Evolutionary conservation across 2,797 vertebrate species (phyloP), one percentile per base, ranked within the genome.

Genomic region (Cygnus olor): DNA sequence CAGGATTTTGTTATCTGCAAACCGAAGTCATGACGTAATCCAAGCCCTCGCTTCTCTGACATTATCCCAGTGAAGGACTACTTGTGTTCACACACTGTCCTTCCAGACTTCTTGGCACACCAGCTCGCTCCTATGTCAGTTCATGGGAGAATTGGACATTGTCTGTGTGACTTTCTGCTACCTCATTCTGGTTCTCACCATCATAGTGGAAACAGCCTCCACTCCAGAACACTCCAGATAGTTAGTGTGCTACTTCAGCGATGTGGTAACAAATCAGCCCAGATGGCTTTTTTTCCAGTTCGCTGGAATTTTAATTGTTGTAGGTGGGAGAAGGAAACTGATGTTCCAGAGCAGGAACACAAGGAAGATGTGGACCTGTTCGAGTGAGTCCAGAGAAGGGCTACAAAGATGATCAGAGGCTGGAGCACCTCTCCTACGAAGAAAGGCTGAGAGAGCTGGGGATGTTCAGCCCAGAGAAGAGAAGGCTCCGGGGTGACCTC

Each of bases 181-280:
- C 30, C 70, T 47, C 19, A 3, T 56, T 45, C 47, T 28, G 36
- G 21, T n/a, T 81, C 63, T 57, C 72, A 44, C 27, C 76, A 85
- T 45, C 58, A 30, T 32, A n/a, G 40, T 0, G 0, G 4, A 53
- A 27, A 38, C 2, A 9, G 40, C 22, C 32, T 81, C 58, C 66
- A 45, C 25, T 51, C 47, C 36, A 64, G 66, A 54, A 2, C 65
- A 54, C 60, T 57, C 34, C 14, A 2, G 0, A 10, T 36, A 38
- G 0, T 71, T 22, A 32, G 44, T 4, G 49, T 11, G 44, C 47
- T 53, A 80, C 61, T 68, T 61, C 40, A 57, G 44, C 14, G 27
- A 34, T 0, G 1, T 34, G 53, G 20, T 8, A 5, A 81, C 28
- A 53, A 71, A 83, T 36, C 65, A 88, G 44, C 30, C 63, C 21